These are phyloP conservation scores for Ennomos fuscantarius DNA, from an alignment of 2,888 invertebrate genomes.

Conservation along the genomic window DNA sequence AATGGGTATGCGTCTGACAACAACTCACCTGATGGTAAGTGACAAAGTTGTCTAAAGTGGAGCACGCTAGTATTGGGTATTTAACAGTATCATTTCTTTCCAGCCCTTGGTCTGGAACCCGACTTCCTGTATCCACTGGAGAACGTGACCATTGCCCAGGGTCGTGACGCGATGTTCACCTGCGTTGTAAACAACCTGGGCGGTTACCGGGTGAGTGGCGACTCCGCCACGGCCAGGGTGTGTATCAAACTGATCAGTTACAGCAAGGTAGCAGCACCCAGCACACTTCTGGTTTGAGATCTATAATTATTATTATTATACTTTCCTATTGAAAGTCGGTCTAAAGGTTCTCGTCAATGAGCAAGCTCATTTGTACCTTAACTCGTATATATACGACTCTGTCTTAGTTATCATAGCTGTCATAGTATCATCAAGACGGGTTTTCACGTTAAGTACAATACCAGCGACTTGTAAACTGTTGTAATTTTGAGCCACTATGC, in stretches of 20 bases:
- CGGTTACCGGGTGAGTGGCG: conserved; percentile 96
- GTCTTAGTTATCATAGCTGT: too few species aligned
- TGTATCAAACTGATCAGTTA: conserved; percentile 87
- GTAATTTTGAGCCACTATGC: too few species aligned
- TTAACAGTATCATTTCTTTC: conserved; percentile 59
- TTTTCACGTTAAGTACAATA: too few species aligned
- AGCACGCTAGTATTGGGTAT: not conserved
- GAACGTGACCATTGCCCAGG: conserved; percentile 93
- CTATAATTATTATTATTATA: conserved; percentile 59
- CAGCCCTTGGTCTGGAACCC: conserved; percentile 91
- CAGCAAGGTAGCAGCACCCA: conserved; percentile 80
- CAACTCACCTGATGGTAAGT: too few species aligned
- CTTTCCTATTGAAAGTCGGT: too few species aligned
- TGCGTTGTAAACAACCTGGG: conserved; percentile 94
- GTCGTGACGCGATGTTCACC: conserved; percentile 93
- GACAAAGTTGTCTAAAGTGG: too few species aligned
- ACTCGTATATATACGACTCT: too few species aligned
- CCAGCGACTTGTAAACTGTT: too few species aligned
- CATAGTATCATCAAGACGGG: too few species aligned
- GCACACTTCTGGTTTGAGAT: conserved; percentile 73
- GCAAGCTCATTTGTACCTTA: too few species aligned
- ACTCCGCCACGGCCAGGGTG: conserved; percentile 93
- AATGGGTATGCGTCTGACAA: too few species aligned
- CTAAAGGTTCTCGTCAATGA: too few species aligned
- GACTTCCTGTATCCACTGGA: conserved; percentile 92